Evolutionary conservation across 2,113 vertebrate genomes (phyloP).

Genomic region (Pygathrix nemaeus): DNA sequence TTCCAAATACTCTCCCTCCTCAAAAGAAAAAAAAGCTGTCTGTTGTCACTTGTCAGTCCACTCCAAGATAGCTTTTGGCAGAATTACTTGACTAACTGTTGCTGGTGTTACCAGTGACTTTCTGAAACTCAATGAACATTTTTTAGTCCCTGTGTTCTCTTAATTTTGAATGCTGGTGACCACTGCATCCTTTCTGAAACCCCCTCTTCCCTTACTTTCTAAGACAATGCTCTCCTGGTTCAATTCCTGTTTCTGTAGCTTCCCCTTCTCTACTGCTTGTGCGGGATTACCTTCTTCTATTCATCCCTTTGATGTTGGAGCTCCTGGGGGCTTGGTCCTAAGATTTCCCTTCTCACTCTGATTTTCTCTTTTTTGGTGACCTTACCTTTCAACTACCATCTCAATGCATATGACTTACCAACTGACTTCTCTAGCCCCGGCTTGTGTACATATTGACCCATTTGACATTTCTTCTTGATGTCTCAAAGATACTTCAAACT

Average conservation of each 20-base stretch:
- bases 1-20: background rate
- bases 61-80: background rate
- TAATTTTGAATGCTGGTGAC: background rate
- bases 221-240: background rate
- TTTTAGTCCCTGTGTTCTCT: background rate
- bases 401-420: background rate
- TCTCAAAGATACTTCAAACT: background rate
- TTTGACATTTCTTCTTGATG: background rate
- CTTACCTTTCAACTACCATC: background rate
- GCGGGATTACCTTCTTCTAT: rapidly evolving
- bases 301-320: background rate
- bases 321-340: background rate
- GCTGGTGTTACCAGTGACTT: background rate
- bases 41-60: background rate
- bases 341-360: background rate
- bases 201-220: background rate
- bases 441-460: no score
- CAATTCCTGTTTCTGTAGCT: background rate
- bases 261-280: background rate
- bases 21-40: background rate
- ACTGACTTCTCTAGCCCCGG: background rate
- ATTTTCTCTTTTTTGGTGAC: background rate
- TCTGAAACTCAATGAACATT: background rate
- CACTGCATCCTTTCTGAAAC: background rate
- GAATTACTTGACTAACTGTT: background rate